These are phyloP conservation scores for Actinia equina DNA, from an alignment of 64 coral and sea anemone genomes.

Conservation along the genomic window DNA sequence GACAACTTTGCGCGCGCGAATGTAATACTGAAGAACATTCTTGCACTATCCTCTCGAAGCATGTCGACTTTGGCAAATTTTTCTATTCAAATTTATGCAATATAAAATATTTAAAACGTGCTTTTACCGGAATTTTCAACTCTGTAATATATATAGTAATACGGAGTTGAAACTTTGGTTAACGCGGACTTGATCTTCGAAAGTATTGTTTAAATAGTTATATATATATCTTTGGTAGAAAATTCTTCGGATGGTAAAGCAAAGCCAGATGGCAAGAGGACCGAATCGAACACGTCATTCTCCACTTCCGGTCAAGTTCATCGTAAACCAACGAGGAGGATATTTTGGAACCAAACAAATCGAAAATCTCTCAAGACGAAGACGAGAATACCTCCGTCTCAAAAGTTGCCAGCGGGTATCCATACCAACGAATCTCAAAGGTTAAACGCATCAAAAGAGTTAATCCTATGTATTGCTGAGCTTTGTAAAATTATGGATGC, in stretches of 20 bases:
- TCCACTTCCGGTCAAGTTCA: background rate
- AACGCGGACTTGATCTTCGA: too few relatives aligned
- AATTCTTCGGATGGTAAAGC: background rate
- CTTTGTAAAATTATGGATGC: background rate
- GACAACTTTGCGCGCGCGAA: too few relatives aligned
- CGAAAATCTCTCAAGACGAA: background rate
- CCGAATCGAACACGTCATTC: background rate
- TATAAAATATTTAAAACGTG: too few relatives aligned
- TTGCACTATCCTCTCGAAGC: too few relatives aligned
- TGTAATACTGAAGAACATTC: too few relatives aligned
- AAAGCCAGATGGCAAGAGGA: background rate
- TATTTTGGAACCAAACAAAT: conserved; percentile 1
- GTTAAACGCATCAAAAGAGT: background rate
- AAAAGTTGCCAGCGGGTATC: background rate
- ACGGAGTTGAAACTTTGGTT: too few relatives aligned
- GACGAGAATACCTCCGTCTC: background rate
- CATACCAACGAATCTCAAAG: background rate
- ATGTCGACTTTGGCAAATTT: too few relatives aligned
- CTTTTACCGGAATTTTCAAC: too few relatives aligned
- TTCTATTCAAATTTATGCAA: too few relatives aligned
- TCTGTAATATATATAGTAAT: too few relatives aligned
- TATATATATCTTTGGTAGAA: background rate
- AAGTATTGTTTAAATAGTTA: too few relatives aligned
- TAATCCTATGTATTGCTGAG: background rate
- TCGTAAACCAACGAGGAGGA: background rate